phyloP scores from a whole-genome alignment of 2,888 invertebrate species.

The Drosophila meridionalis region DNA sequence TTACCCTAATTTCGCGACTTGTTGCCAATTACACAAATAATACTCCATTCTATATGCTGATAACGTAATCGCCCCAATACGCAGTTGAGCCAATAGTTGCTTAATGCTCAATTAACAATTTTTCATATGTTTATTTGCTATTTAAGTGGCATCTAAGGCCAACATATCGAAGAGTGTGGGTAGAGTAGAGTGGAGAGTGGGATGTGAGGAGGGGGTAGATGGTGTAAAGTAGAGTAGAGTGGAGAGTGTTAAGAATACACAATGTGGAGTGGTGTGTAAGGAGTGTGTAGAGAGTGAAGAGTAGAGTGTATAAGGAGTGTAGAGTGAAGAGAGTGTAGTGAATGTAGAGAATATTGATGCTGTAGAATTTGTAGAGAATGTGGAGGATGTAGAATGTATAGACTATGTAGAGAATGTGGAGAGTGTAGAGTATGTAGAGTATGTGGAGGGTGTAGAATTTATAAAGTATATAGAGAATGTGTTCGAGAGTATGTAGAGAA shows the following conservation, averaged over 20 bases:
- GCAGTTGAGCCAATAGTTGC: slow-evolving; percentile 12
- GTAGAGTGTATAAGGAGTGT: background rate
- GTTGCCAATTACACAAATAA: slow-evolving; percentile 45
- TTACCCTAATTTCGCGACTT: slow-evolving; percentile 49
- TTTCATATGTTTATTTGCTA: background rate
- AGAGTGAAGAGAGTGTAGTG: background rate
- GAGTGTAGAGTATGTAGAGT: background rate
- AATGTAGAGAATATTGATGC: background rate
- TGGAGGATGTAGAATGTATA: background rate
- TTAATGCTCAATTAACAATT: slow-evolving; percentile 12
- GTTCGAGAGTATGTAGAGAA: background rate
- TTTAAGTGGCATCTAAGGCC: background rate
- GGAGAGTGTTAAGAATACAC: background rate
- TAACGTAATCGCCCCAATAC: background rate
- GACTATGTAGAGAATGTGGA: background rate
- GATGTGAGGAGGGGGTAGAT: background rate
- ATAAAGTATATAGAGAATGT: background rate
- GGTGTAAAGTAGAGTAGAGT: background rate
- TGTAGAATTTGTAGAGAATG: background rate
- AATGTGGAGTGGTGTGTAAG: background rate
- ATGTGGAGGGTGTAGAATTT: no score
- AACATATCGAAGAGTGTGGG: background rate
- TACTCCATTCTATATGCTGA: slow-evolving; percentile 14
- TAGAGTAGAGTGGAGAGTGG: background rate
- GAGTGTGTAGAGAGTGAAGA: background rate